Base-by-base conservation (phyloP, 53 echinoderm and acorn worm genomes). In the Luidia sarsii region DNA sequence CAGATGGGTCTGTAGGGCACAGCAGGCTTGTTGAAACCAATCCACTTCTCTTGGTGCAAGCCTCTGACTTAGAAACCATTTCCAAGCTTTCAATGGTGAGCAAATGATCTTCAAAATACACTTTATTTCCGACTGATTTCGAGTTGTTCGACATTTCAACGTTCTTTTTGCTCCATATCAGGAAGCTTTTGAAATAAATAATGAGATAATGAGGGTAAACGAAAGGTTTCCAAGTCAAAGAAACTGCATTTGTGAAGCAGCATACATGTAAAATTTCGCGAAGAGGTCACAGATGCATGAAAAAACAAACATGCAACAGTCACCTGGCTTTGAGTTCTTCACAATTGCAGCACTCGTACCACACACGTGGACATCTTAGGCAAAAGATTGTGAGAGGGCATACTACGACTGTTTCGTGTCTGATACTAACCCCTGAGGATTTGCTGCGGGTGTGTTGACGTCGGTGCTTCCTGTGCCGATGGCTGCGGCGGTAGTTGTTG, bases 401-500 rank as follows among this genome's bases (percentile, higher is more conserved):
- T 11, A 10, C 72, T 72, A 56, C 72, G 11, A 56, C 72, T 56
- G 55, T 72, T 72, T 72, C 35, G 25, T 39, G 41, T 35, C 27
- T 67, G 43, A 74, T 77, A 77, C 77, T 77, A 30, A 81, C 81
- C 81, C 81, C 81, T 67, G 81, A 67, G 49, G 81, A 81, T 45
- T 77, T 77, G 27, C 77, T 77, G 31, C 24, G 59, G 3, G 77
- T 50, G 33, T 77, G 77, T 9, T 61, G 77, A 55, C 55, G 67
- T 19, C 68, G 57, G 31, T 69, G 87, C 41, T 82, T 88, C 49
- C 88, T 72, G 49, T 82, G 74, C 15, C 56, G 66, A 39, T 83
- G 51, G 22, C 83, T 83, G 3, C 74, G 31, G 24, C 88, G 39
- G 72, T 74, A 83, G 55, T 83, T 74, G 11, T 50, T 74, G n/a